Conservation (phyloP, 2,797 vertebrate genomes). For the Coluber constrictor region DNA sequence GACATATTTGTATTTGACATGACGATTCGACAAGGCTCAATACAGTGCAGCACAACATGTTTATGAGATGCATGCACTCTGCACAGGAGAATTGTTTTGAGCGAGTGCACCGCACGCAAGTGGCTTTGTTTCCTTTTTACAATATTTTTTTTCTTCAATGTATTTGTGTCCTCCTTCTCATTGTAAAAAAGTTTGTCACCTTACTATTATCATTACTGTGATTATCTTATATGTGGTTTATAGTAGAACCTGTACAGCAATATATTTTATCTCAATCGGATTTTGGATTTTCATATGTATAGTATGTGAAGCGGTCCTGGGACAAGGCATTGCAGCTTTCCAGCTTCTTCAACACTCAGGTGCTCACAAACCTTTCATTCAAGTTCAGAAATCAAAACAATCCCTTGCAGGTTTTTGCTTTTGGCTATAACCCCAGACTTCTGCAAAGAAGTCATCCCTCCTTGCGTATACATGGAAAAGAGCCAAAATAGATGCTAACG, state of each 20-base stretch:
- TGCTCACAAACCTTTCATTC: slow-evolving; percentile 63
- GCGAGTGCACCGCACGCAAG: too few relatives aligned
- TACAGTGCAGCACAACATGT: too few relatives aligned
- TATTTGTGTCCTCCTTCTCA: too few relatives aligned
- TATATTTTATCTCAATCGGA: slow-evolving; percentile 52
- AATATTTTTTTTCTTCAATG: too few relatives aligned
- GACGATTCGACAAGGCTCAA: too few relatives aligned
- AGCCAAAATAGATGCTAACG: slow-evolving; percentile 67
- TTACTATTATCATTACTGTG: neutral
- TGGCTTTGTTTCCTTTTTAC: too few relatives aligned
- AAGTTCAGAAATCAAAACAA: slow-evolving; percentile 69
- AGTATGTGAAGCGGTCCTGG: slow-evolving; percentile 51
- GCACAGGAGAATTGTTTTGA: too few relatives aligned
- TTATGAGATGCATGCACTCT: too few relatives aligned
- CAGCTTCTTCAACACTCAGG: slow-evolving; percentile 73
- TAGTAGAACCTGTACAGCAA: slow-evolving; percentile 41
- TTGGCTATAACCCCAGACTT: slow-evolving; percentile 73
- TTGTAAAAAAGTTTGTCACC: too few relatives aligned
- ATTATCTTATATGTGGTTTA: slow-evolving; percentile 51
- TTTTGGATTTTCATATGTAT: slow-evolving; percentile 48
- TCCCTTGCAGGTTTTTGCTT: slow-evolving; percentile 68
- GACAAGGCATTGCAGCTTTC: slow-evolving; percentile 40
- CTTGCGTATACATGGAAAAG: slow-evolving; percentile 67
- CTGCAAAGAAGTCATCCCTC: slow-evolving; percentile 72
- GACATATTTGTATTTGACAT: too few relatives aligned